These are phyloP conservation scores for Pseudomyrmex sp. DNA, from an alignment of 1,140 invertebrate species.

Conservation along the genomic window DNA sequence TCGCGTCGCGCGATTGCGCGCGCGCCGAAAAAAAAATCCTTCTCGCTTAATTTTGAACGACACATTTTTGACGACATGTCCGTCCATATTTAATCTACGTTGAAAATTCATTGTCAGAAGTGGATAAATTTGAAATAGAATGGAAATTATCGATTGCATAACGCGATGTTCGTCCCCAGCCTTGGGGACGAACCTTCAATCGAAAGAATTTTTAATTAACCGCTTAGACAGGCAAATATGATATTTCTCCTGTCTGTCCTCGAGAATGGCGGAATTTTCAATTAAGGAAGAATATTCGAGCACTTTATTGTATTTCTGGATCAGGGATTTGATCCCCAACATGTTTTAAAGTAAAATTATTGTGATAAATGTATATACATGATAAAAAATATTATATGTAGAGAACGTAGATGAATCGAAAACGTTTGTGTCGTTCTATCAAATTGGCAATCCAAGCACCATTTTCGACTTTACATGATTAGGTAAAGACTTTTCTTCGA, in stretches of 20 bases:
- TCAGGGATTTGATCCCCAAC: neutral
- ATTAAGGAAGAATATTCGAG: slow-evolving; percentile 16
- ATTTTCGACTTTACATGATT: neutral
- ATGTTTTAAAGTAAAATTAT: slow-evolving; percentile 2
- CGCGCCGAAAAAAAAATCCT: slow-evolving; percentile 7
- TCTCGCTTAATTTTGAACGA: slow-evolving; percentile 35
- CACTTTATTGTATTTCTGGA: neutral
- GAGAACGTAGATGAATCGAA: neutral
- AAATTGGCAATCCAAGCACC: neutral
- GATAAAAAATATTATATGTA: neutral
- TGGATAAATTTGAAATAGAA: slow-evolving; percentile 32
- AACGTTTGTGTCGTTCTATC: neutral
- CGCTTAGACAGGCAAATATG: slow-evolving; percentile 50
- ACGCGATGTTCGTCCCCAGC: neutral
- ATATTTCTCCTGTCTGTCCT: slow-evolving; percentile 30
- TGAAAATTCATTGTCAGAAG: slow-evolving; percentile 5
- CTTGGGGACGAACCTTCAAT: neutral
- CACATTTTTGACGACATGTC: slow-evolving; percentile 32
- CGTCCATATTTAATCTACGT: slow-evolving; percentile 43
- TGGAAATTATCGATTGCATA: slow-evolving; percentile 47
- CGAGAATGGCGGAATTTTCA: slow-evolving; percentile 34
- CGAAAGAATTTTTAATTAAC: slow-evolving; percentile 59
- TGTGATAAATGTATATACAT: neutral
- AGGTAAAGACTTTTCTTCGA: neutral
- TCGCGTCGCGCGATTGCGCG: slow-evolving; percentile 49